phyloP scores from a whole-genome alignment of 1,140 invertebrate species.

The Ooceraea biroi region DNA sequence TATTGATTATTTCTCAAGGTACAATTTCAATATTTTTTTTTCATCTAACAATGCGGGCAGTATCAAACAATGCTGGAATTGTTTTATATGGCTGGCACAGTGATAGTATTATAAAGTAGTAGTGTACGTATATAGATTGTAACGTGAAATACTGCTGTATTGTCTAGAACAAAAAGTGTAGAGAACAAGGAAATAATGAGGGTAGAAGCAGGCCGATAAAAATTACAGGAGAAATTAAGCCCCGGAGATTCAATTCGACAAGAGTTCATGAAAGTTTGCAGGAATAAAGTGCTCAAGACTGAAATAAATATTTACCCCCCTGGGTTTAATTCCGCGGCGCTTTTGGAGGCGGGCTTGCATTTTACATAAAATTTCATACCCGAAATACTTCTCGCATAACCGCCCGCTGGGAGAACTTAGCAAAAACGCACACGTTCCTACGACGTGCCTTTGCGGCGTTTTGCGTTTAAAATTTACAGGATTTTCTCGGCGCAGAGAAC shows the following conservation, averaged over 20 bases:
- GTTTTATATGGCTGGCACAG: background rate
- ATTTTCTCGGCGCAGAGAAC: constrained; percentile 15
- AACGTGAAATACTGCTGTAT: background rate
- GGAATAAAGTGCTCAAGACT: background rate
- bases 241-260: constrained; percentile 12
- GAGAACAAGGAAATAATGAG: background rate
- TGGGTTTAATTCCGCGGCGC: constrained; percentile 34
- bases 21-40: background rate
- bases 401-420: constrained; percentile 47
- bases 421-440: constrained; percentile 15
- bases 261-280: constrained; percentile 15
- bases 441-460: constrained; percentile 35
- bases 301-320: constrained; percentile 42
- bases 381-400: constrained; percentile 42
- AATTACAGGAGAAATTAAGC: constrained; percentile 42
- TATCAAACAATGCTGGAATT: background rate
- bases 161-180: background rate
- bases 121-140: too few relatives aligned
- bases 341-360: constrained; percentile 16
- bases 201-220: background rate
- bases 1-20: background rate
- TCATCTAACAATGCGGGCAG: background rate
- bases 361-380: constrained; percentile 51
- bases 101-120: too few relatives aligned
- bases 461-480: constrained; percentile 52